A percentile compares a stretch with the other conserved stretches of the same genome.
These are phyloP conservation scores for Drosophila simulans DNA, from an alignment of 1,140 invertebrate genomes.

Conservation along the genomic window DNA sequence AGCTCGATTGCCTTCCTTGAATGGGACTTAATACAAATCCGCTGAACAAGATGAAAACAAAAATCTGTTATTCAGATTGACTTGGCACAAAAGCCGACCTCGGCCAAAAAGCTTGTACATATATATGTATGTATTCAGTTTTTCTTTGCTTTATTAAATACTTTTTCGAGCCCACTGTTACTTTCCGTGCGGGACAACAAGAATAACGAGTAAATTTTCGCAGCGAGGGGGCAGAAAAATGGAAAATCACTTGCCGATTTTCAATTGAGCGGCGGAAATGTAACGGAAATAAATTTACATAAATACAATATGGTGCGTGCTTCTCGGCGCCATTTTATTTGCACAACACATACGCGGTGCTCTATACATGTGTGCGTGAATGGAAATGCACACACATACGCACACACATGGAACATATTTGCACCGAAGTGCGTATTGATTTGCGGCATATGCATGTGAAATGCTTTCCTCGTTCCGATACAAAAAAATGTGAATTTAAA, in stretches of 20 bases:
- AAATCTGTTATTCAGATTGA: slow-evolving; percentile 58
- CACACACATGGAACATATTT: slow-evolving; percentile 49
- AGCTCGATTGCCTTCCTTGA: slow-evolving; percentile 32
- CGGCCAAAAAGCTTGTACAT: slow-evolving; percentile 17
- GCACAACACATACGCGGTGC: slow-evolving; percentile 45
- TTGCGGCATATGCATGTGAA: slow-evolving; percentile 52
- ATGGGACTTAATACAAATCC: slow-evolving; percentile 15
- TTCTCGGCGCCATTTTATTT: slow-evolving; percentile 80
- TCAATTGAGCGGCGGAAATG: slow-evolving; percentile 82
- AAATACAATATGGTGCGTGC: slow-evolving; percentile 83
- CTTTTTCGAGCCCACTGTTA: slow-evolving; percentile 45
- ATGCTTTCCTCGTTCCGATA: slow-evolving; percentile 29
- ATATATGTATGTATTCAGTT: slow-evolving; percentile 58
- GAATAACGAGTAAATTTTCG: slow-evolving; percentile 46
- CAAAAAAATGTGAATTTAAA: slow-evolving; percentile 63
- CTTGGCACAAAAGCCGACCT: slow-evolving; percentile 42
- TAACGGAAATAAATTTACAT: slow-evolving; percentile 84
- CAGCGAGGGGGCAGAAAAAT: slow-evolving; percentile 36
- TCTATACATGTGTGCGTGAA: slow-evolving; percentile 2
- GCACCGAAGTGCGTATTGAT: slow-evolving; percentile 78
- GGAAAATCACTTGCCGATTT: slow-evolving; percentile 79
- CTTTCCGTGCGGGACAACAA: slow-evolving; percentile 24
- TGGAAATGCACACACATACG: slow-evolving; percentile 36
- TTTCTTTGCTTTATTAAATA: slow-evolving; percentile 41
- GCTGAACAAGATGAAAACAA: slow-evolving; percentile 28